Evolutionary conservation across 2,797 vertebrate species (phyloP).

Genomic region (Moxostoma hubbsi): DNA sequence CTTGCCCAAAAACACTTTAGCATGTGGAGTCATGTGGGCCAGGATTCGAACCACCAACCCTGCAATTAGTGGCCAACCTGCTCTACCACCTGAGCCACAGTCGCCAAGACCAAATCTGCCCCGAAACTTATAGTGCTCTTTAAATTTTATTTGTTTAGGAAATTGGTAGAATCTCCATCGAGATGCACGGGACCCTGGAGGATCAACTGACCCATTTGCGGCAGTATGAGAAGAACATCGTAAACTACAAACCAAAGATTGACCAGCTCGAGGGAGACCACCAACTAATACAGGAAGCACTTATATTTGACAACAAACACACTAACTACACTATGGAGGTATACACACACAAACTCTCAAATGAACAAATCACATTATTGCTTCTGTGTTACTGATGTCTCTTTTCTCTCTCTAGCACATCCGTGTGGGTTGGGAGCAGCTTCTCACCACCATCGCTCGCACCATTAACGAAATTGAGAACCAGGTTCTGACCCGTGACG

Average conservation of each 20-base stretch:
- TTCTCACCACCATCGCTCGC: constrained; percentile 95
- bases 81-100: no score
- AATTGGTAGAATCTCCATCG: constrained; percentile 96
- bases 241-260: constrained; percentile 99
- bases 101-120: no score
- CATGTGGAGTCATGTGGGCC: no score
- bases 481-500: constrained; percentile 95
- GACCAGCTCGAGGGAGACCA: constrained; percentile 97
- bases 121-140: constrained; percentile 13
- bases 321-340: constrained; percentile 99
- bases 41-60: no score
- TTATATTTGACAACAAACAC: constrained; percentile 98
- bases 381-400: constrained; percentile 1
- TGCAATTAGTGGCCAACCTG: no score
- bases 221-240: constrained; percentile 96
- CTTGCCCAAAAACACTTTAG: no score
- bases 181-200: constrained; percentile 96
- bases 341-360: constrained; percentile 30
- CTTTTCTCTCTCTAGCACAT: constrained; percentile 83
- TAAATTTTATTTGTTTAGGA: constrained; percentile 76
- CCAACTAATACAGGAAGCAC: constrained; percentile 95
- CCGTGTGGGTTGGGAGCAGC: constrained; percentile 97
- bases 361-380: not conserved
- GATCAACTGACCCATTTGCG: constrained; percentile 93
- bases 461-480: constrained; percentile 98